phyloP scores from a whole-genome alignment of 2,113 vertebrate species.

The Fregetta grallaria region DNA sequence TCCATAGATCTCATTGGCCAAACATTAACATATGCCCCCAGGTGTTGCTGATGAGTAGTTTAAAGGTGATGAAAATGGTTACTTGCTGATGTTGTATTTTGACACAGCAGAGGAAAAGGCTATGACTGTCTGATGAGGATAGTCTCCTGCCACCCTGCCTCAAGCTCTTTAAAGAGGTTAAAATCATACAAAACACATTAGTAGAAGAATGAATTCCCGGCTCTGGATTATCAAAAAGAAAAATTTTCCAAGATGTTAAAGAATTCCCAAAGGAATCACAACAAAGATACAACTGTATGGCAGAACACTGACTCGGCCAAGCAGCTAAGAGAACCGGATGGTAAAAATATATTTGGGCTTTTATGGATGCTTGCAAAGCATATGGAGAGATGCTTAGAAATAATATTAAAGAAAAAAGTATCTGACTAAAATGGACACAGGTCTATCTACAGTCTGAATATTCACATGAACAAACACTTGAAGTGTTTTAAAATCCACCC shows the following conservation, averaged over 20 bases:
- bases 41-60: neutral
- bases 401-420: neutral
- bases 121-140: neutral
- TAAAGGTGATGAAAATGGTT: neutral
- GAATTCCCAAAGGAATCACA: neutral
- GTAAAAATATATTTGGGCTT: neutral
- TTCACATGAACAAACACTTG: neutral
- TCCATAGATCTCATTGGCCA: neutral
- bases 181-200: neutral
- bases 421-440: neutral
- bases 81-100: neutral
- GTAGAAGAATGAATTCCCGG: neutral
- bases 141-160: neutral
- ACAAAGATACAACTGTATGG: neutral
- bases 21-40: accelerated
- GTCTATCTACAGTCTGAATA: neutral
- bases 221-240: neutral
- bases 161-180: neutral
- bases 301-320: neutral
- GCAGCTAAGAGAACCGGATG: neutral
- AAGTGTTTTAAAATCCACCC: neutral
- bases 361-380: neutral
- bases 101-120: neutral
- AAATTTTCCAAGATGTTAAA: neutral
- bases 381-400: neutral